Conservation (phyloP, 1,140 invertebrate species). For the Caenorhabditis inopinata region DNA sequence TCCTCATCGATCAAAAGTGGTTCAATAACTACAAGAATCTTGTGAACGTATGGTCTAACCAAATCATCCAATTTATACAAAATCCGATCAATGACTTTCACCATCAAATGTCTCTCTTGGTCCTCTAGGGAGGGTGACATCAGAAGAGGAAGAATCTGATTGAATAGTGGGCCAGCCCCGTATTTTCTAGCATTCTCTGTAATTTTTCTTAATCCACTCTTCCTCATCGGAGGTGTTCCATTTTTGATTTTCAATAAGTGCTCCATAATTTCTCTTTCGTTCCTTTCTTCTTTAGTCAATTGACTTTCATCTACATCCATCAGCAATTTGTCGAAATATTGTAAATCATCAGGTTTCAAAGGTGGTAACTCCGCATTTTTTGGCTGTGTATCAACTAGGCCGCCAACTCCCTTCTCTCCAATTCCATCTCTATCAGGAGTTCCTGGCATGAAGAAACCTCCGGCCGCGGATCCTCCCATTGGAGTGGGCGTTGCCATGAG, state of each 20-base stretch:
- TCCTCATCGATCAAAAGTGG: constrained; percentile 98
- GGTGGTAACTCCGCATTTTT: constrained; percentile 91
- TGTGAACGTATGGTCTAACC: constrained; percentile 97
- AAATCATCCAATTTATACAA: constrained; percentile 97
- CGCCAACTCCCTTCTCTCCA: constrained; percentile 66
- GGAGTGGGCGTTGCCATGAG: constrained; percentile 96
- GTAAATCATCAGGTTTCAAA: constrained; percentile 98
- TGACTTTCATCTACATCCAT: constrained; percentile 93
- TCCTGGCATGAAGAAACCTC: constrained; percentile 89
- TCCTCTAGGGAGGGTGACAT: constrained; percentile 99
- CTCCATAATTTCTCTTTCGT: constrained; percentile 99
- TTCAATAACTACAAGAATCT: constrained; percentile 96
- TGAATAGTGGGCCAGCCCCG: constrained; percentile 95
- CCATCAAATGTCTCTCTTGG: constrained; percentile 97
- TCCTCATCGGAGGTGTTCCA: constrained; percentile 97
- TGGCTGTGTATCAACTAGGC: constrained; percentile 92
- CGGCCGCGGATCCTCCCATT: constrained; percentile 77
- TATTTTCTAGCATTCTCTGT: constrained; percentile 98
- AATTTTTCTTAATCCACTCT: constrained; percentile 85
- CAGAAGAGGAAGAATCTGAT: constrained; percentile 94
- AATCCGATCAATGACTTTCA: constrained; percentile 98
- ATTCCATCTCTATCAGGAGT: constrained; percentile 67
- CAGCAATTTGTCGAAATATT: constrained; percentile 98
- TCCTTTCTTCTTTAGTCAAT: constrained; percentile 80
- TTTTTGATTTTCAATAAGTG: constrained; percentile 97